Base-by-base conservation (phyloP, 2,113 vertebrate species). In the Hiodon alosoides region DNA sequence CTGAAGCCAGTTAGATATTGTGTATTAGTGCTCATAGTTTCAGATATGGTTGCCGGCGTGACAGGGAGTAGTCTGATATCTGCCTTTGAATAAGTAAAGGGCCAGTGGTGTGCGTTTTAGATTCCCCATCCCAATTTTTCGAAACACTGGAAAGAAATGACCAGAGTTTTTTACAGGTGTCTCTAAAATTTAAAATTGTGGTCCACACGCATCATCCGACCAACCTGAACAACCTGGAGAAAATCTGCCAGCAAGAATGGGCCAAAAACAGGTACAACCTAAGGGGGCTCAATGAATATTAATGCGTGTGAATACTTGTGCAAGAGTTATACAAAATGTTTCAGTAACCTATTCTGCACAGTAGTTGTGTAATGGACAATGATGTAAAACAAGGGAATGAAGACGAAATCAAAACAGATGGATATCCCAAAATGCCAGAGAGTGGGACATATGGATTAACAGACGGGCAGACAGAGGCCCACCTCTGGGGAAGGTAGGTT, bases 401-500 rank as follows among this genome's bases (percentile, higher is more conserved):
- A n/a, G 50, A 57, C 13, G 47, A 48, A 13, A 10, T 50, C 2
- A 16, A 62, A 65, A 53, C 50, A 50, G 54, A 50, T 9, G 47
- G 54, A 50, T 58, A 31, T 31, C 31, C 31, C 31, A 46, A 66
- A 11, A 48, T 3, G n/a, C 31, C 31, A 31, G 31, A 31, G 31
- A 31, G 31, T 31, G 31, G 31, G 13, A 60, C 61, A 3, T 10
- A 64, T 3, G 53, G 46, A 51, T 59, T 53, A 8, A 62, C 55
- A 60, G 52, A 50, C 9, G 67, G 57, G 47, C 4, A 31, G 46
- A 73, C 6, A 11, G 31, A 58, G 13, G 58, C 60, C 87, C 85
- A 95, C 97, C 94, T 98, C 94, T 0, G 97, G 96, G 67, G 95
- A 95, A 0, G 97, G 97, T 67, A 98, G 86, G 3, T 62, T 4